Percentiles rank a stretch among this genome's conserved stretches.
Conservation (phyloP, 2,797 vertebrate genomes). For the Hoplostethus mediterraneus region DNA sequence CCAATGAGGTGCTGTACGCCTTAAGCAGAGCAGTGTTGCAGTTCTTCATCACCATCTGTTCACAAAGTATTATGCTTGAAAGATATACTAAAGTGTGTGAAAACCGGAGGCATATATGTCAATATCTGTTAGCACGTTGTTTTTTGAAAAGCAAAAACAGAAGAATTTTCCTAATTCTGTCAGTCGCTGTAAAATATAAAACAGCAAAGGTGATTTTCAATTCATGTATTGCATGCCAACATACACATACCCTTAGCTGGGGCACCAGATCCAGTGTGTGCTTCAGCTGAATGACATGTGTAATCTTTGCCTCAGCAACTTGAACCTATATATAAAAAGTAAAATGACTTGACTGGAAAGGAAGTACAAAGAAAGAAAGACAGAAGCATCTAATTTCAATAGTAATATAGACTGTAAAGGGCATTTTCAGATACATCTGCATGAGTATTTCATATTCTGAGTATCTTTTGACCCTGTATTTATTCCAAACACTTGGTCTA, state of each 20-base stretch:
- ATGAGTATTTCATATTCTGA: neutral
- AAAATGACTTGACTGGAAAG: neutral
- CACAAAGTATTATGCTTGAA: constrained; percentile 7
- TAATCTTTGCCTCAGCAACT: constrained; percentile 95
- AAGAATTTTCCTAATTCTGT: neutral
- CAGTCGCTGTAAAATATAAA: neutral
- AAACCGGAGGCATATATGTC: neutral
- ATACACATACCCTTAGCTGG: constrained; percentile 88
- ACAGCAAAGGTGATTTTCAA: neutral
- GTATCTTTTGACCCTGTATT: neutral
- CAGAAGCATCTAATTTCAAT: neutral
- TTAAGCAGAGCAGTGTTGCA: constrained; percentile 91
- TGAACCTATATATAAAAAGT: constrained; percentile 85
- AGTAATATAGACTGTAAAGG: too few relatives aligned
- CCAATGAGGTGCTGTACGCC: constrained; percentile 91
- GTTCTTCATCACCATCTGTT: constrained; percentile 88
- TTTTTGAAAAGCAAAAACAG: neutral
- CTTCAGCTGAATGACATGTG: constrained; percentile 96
- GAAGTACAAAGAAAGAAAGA: neutral
- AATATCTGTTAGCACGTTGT: neutral
- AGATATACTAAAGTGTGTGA: neutral
- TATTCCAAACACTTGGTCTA: neutral
- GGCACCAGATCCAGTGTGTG: constrained; percentile 94
- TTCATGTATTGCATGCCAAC: neutral
- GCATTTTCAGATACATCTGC: neutral